Conservation (phyloP, 2,113 vertebrate genomes). For the Mystacornis crossleyi region DNA sequence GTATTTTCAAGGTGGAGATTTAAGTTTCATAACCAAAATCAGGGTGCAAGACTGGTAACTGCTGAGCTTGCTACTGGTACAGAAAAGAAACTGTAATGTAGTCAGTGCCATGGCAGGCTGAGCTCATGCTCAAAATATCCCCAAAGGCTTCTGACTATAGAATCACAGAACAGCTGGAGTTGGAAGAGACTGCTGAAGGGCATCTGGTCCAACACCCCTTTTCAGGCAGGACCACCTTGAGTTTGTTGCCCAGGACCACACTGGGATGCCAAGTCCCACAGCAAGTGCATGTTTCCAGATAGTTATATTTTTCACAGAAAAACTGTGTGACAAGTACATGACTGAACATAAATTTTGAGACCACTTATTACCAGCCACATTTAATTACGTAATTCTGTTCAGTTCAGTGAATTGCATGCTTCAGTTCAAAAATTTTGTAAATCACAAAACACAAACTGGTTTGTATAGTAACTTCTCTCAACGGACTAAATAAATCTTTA, state of each 20-base stretch:
- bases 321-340: background rate
- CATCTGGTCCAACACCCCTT: background rate
- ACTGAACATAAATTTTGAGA: background rate
- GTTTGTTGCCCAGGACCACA: background rate
- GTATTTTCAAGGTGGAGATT: background rate
- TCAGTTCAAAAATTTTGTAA: background rate
- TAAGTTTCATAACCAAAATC: background rate
- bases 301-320: background rate
- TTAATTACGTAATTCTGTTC: background rate
- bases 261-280: background rate
- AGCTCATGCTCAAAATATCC: background rate
- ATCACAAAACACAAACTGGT: background rate
- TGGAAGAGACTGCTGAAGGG: background rate
- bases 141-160: background rate
- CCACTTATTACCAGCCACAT: background rate
- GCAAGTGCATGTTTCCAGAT: background rate
- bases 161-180: background rate
- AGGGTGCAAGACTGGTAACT: background rate
- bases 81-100: background rate
- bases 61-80: background rate
- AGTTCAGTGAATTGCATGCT: background rate
- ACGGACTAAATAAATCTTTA: background rate
- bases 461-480: background rate
- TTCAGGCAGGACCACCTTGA: background rate
- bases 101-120: background rate